A percentile compares a stretch with the other conserved stretches of the same genome.
Conservation (phyloP, 2,888 invertebrate genomes). For the Cataglyphis cursor region DNA sequence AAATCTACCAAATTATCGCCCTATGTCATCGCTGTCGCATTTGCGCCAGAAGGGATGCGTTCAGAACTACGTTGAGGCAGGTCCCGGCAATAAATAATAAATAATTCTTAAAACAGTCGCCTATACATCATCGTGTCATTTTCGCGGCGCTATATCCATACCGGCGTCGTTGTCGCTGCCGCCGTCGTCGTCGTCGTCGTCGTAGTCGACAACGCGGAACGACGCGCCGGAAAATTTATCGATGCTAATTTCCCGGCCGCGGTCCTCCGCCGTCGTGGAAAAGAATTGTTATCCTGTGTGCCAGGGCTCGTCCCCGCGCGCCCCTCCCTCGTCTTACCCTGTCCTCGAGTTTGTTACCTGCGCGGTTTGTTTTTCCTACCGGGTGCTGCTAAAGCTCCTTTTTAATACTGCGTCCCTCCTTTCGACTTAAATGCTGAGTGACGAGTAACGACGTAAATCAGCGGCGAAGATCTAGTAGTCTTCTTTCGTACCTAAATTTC, state of each 20-base stretch:
- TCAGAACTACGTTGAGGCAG: conserved; percentile 34
- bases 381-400: conserved; percentile 69
- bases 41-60: conserved; percentile 41
- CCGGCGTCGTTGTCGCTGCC: conserved; percentile 60
- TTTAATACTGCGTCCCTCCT: conserved; percentile 68
- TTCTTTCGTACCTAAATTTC: not conserved
- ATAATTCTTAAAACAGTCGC: conserved; percentile 86
- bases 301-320: conserved; percentile 63
- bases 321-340: conserved; percentile 72
- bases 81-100: conserved; percentile 84
- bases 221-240: conserved; percentile 85
- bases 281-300: conserved; percentile 81
- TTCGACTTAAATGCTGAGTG: conserved; percentile 66
- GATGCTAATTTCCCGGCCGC: conserved; percentile 86
- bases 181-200: conserved; percentile 68
- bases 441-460: conserved; percentile 59
- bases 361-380: conserved; percentile 62
- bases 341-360: conserved; percentile 74
- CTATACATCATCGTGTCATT: conserved; percentile 86
- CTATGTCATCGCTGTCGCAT: conserved; percentile 30
- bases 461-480: conserved; percentile 46
- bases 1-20: conserved; percentile 45
- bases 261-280: conserved; percentile 78
- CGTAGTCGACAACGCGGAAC: conserved; percentile 76
- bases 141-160: conserved; percentile 80